These are phyloP conservation scores for Dynastes maya DNA, from an alignment of 2,888 invertebrate species.

Conservation along the genomic window DNA sequence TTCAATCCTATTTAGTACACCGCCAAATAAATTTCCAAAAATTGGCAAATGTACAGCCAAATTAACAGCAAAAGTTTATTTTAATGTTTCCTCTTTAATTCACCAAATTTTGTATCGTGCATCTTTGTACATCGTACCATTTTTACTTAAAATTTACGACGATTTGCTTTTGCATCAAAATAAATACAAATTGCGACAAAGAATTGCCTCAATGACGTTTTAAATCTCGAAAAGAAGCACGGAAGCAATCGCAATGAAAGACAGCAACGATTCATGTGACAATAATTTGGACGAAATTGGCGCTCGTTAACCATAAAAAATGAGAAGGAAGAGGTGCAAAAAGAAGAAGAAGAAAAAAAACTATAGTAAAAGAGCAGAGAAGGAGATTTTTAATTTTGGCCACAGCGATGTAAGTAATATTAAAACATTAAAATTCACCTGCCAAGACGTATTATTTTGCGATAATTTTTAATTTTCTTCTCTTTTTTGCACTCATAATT, in stretches of 20 bases:
- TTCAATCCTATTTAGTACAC: no score
- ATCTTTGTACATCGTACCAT: no score
- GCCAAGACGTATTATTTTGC: constrained; percentile 45
- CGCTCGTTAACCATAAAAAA: constrained; percentile 14
- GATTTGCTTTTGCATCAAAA: not conserved
- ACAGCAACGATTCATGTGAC: not conserved
- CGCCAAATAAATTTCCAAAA: no score
- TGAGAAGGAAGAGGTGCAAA: constrained; percentile 1
- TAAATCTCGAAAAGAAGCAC: not conserved
- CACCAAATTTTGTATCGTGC: no score
- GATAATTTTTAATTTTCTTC: constrained; percentile 48
- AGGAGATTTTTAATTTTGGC: constrained; percentile 27
- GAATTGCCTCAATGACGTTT: not conserved
- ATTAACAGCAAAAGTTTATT: no score
- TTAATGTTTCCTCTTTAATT: no score
- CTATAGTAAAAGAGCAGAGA: not conserved
- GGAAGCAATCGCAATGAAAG: constrained; percentile 12
- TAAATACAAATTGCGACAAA: constrained; percentile 5
- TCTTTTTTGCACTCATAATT: constrained; percentile 35
- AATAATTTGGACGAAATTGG: constrained; percentile 28
- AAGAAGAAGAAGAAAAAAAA: not conserved
- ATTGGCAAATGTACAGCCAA: no score
- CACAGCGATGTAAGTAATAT: constrained; percentile 11
- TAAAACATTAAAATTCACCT: constrained; percentile 48
- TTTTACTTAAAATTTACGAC: no score